Evolutionary conservation across 2,113 vertebrate species (phyloP), one percentile per base, ranked within the genome.

Genomic region (Antechinus flavipes): DNA sequence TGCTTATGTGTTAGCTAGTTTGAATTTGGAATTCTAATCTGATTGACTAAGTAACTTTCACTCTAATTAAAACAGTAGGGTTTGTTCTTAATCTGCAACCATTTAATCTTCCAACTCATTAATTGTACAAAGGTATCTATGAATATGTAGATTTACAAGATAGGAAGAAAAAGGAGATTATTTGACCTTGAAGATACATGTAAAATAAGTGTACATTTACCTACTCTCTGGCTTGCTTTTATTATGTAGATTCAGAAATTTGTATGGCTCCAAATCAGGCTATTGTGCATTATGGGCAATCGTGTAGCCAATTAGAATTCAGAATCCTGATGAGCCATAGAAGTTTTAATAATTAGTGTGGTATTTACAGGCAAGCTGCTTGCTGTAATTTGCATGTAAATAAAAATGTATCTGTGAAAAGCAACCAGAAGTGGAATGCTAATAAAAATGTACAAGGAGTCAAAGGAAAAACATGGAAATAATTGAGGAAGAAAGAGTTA

Each of bases 61-160:
- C 96, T 95, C 97, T 98, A 98, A 99, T 98, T 98, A 98, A 97
- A 98, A 98, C 97, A 97, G 98, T 97, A 95, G 96, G 97, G 96
- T 97, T 98, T 98, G 97, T 97, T 98, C 98, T 97, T 98, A 97
- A 98, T 98, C 97, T 98, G 97, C 97, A 97, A 97, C 98, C 97
- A 98, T 98, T 98, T 98, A 98, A 98, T 98, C 98, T 98, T 98
- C 98, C 14, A 0, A 97, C 98, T 98, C 98, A 98, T 99, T 98
- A 98, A 97, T 30, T 94, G 97, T 96, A 97, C 96, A 96, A 90
- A 94, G 89, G 94, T 84, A 89, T 95, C 97, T 96, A 98, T 99
- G 98, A 98, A 98, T 99, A 99, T 98, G 98, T 97, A 98, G 97
- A 98, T 98, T 90, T 94, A 84, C 50, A 92, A 97, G 89, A 91